These are phyloP conservation scores for Bungarus multicinctus DNA, from an alignment of 2,113 vertebrate genomes.

Conservation along the genomic window DNA sequence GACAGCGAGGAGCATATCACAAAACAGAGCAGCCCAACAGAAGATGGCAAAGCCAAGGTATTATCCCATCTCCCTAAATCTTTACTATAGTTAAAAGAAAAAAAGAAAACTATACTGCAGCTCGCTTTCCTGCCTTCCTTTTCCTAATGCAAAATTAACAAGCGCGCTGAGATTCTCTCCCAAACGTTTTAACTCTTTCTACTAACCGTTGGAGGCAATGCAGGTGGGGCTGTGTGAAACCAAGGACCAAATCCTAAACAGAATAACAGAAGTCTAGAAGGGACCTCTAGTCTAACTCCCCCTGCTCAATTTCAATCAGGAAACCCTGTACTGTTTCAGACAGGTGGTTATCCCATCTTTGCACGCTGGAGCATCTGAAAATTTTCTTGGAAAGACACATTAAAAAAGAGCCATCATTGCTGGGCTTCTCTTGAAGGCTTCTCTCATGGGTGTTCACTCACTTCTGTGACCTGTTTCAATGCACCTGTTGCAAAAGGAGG, in stretches of 20 bases:
- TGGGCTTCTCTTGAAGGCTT: conserved; percentile 65
- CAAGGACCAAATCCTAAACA: conserved; percentile 39
- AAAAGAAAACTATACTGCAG: conserved; percentile 57
- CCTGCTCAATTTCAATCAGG: no score
- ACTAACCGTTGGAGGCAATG: conserved; percentile 43
- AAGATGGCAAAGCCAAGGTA: conserved; percentile 93
- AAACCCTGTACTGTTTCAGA: background rate
- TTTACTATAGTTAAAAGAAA: conserved; percentile 45
- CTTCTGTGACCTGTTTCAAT: background rate
- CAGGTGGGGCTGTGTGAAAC: background rate
- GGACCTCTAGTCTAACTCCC: background rate
- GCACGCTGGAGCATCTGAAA: background rate
- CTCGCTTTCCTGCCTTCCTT: conserved; percentile 55
- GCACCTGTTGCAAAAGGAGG: background rate
- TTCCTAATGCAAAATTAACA: conserved; percentile 49
- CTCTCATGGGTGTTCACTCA: background rate
- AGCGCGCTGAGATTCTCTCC: conserved; percentile 44
- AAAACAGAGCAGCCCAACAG: conserved; percentile 85
- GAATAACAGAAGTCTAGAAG: no score
- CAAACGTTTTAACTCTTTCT: conserved; percentile 36
- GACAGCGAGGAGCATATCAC: conserved; percentile 90
- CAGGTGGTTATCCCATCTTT: background rate
- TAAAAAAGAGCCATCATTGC: conserved; percentile 57
- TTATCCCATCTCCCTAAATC: conserved; percentile 75
- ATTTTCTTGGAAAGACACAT: conserved; percentile 41